A percentile compares a stretch with the other conserved stretches of the same genome.
Conservation (phyloP, 37 sponge, comb jelly and placozoan genomes). For the Chondrilla cf. caribensis region DNA sequence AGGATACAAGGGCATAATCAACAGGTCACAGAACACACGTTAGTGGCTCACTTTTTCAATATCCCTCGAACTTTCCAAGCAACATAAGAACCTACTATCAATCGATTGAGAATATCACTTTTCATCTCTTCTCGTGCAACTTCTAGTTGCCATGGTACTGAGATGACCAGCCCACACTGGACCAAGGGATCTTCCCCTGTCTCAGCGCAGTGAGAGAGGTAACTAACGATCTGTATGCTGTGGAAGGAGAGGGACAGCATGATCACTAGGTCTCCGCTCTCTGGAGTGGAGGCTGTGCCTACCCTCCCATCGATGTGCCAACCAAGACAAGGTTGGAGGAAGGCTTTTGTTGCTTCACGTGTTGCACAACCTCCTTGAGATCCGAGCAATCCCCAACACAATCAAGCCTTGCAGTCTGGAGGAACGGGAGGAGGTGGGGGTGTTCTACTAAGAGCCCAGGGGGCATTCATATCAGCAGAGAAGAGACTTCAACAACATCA, state of each 20-base stretch:
- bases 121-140: conserved; percentile 10
- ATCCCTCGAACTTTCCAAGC: conserved; percentile 21
- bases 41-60: conserved; percentile 38
- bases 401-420: conserved; percentile 51
- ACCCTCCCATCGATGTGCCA: conserved; percentile 66
- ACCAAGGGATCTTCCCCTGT: conserved; percentile 8
- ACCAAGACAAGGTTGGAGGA: conserved; percentile 33
- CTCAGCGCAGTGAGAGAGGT: not conserved
- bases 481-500: not conserved
- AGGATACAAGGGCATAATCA: too few species aligned
- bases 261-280: too few species aligned
- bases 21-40: not conserved
- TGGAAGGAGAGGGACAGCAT: too few species aligned
- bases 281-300: not conserved
- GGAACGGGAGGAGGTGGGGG: too few species aligned
- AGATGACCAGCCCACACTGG: conserved; percentile 41
- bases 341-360: conserved; percentile 19
- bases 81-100: conserved; percentile 36
- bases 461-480: too few species aligned
- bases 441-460: too few species aligned
- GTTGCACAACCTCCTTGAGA: conserved; percentile 35
- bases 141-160: conserved; percentile 44
- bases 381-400: conserved; percentile 41
- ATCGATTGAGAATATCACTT: conserved; percentile 39
- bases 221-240: conserved; percentile 23